These are phyloP conservation scores for Sebastes variabilis DNA, from an alignment of 2,797 vertebrate genomes.

Conservation along the genomic window DNA sequence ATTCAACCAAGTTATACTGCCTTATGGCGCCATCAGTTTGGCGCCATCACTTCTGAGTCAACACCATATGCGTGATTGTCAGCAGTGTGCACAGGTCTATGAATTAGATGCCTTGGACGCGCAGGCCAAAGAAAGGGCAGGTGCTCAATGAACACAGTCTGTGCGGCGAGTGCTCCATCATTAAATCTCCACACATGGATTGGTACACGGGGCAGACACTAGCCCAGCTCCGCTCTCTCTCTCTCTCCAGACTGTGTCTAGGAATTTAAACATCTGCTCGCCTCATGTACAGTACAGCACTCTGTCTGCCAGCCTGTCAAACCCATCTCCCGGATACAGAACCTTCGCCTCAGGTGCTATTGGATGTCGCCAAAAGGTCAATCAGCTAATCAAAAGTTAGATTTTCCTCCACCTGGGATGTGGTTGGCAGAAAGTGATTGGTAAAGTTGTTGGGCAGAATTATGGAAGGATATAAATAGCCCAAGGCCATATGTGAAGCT, in stretches of 20 bases:
- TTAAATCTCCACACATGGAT: constrained; percentile 66
- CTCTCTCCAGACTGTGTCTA: constrained; percentile 37
- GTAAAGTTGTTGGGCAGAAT: constrained; percentile 55
- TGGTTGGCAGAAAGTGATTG: constrained; percentile 50
- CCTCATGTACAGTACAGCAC: constrained; percentile 55
- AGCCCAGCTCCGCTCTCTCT: constrained; percentile 19
- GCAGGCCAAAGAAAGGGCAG: constrained; percentile 31
- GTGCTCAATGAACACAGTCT: constrained; percentile 32
- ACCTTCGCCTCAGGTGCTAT: constrained; percentile 41
- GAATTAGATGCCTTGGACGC: constrained; percentile 29
- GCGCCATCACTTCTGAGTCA: neutral
- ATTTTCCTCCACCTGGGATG: constrained; percentile 21
- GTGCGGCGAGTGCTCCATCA: constrained; percentile 34
- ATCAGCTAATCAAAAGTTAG: constrained; percentile 59
- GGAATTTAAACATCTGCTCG: constrained; percentile 72
- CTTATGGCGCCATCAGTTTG: neutral
- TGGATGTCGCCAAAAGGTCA: constrained; percentile 67
- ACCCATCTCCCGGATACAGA: constrained; percentile 28
- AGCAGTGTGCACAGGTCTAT: constrained; percentile 32
- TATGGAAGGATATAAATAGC: constrained; percentile 46
- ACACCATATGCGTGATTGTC: constrained; percentile 30
- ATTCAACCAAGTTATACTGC: neutral
- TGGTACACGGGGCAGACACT: constrained; percentile 26
- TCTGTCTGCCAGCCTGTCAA: constrained; percentile 56
- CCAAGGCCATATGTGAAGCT: constrained; percentile 16